Evolutionary conservation across 2,113 vertebrate species (phyloP).

Genomic region (Oenanthe oenanthe): DNA sequence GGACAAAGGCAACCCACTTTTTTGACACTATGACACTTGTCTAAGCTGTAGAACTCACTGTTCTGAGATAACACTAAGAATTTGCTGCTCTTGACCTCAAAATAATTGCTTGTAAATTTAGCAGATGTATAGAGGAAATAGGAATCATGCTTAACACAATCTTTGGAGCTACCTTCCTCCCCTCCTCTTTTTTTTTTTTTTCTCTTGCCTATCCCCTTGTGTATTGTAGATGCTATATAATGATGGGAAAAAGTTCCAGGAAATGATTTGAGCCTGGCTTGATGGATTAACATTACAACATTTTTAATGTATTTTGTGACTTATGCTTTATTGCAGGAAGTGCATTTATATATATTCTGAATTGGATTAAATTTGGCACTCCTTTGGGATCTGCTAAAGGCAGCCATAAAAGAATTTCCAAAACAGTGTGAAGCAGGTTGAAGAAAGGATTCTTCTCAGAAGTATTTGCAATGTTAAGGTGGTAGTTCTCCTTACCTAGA

Average conservation of each 20-base stretch:
- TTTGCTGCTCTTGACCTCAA: neutral
- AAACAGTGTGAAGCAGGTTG: neutral
- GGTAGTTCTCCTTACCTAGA: neutral
- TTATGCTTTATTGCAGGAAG: neutral
- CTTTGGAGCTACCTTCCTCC: neutral
- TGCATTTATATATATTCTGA: neutral
- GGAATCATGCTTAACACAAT: neutral
- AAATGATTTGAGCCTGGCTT: neutral
- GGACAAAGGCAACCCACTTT: neutral
- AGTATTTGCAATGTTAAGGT: neutral
- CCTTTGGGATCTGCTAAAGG: neutral
- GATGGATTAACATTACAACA: neutral
- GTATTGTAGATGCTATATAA: neutral
- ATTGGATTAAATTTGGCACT: neutral
- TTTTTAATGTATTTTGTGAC: neutral
- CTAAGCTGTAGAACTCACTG: neutral
- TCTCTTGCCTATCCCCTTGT: neutral
- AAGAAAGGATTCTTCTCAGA: neutral
- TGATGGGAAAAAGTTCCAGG: neutral
- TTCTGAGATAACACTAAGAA: neutral
- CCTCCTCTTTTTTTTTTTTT: fast-evolving
- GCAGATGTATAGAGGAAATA: neutral
- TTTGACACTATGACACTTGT: neutral
- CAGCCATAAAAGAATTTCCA: neutral
- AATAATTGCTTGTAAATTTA: neutral